A percentile compares a stretch with the other conserved stretches of the same genome.
These are phyloP conservation scores for Perizoma affinitatum DNA, from an alignment of 2,888 invertebrate species.

Conservation along the genomic window DNA sequence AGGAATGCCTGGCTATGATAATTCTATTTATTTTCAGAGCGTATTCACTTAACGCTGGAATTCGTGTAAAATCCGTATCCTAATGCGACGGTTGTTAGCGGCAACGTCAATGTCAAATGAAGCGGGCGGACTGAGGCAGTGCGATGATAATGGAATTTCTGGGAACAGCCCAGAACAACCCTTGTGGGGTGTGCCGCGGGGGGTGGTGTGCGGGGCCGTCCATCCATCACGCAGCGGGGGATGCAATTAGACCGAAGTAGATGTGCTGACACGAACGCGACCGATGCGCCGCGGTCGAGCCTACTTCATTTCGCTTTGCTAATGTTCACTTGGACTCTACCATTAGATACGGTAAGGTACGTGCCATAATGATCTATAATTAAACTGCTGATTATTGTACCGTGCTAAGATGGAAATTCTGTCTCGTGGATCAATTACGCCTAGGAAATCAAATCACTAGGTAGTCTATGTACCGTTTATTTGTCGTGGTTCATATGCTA, in stretches of 20 bases:
- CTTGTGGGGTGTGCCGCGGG: constrained; percentile 71
- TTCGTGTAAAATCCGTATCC: constrained; percentile 50
- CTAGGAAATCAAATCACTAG: too few species aligned
- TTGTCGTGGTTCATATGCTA: too few species aligned
- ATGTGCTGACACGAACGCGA: constrained; percentile 77
- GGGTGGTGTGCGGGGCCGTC: constrained; percentile 50
- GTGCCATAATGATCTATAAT: constrained; percentile 29
- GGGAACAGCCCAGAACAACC: constrained; percentile 82
- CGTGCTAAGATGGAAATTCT: too few species aligned
- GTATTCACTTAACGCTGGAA: constrained; percentile 39
- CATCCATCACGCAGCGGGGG: constrained; percentile 79
- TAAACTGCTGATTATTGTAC: constrained; percentile 22
- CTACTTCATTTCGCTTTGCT: constrained; percentile 17
- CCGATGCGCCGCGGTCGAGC: constrained; percentile 45
- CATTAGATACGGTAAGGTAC: constrained; percentile 1
- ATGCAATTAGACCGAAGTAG: constrained; percentile 67
- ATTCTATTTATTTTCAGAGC: too few species aligned
- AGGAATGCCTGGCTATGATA: too few species aligned
- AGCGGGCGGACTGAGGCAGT: constrained; percentile 54
- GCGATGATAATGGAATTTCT: constrained; percentile 78
- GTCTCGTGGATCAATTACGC: too few species aligned
- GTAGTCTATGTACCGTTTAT: too few species aligned
- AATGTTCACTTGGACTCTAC: constrained; percentile 32
- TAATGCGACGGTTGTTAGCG: constrained; percentile 52
- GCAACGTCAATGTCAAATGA: constrained; percentile 70